These are phyloP conservation scores for Tetramorium alpestre DNA, from an alignment of 1,140 invertebrate species.

Conservation along the genomic window DNA sequence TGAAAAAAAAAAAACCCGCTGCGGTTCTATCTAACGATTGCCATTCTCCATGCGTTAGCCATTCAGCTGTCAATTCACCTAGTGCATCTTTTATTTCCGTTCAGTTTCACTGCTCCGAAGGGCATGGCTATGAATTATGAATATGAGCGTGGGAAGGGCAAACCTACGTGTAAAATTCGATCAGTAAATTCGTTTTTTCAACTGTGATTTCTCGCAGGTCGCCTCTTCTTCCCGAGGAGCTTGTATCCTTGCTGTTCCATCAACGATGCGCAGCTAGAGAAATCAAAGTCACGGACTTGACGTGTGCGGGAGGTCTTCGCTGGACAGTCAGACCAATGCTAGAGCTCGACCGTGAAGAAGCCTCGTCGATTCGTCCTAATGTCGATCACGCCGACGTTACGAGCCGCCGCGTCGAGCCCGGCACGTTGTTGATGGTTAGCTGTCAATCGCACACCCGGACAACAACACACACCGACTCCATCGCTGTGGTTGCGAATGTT, in stretches of 20 bases:
- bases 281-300: background rate
- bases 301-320: background rate
- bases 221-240: background rate
- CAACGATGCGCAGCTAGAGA: background rate
- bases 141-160: background rate
- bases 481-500: slow-evolving; percentile 13
- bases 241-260: too few relatives aligned
- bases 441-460: slow-evolving; percentile 9
- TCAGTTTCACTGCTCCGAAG: background rate
- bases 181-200: background rate
- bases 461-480: slow-evolving; percentile 50
- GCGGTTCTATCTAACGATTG: background rate
- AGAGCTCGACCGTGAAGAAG: background rate
- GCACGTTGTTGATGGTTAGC: background rate
- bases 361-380: background rate
- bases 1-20: background rate
- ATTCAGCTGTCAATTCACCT: background rate
- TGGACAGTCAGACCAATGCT: too few relatives aligned
- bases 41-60: background rate
- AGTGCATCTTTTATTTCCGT: background rate
- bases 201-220: background rate
- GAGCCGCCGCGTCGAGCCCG: background rate
- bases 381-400: background rate
- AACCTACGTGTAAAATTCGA: background rate
- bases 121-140: background rate